Evolutionary conservation across 1,140 invertebrate species (phyloP), one percentile per base, ranked within the genome.

Genomic region (Panagrolaimus sp.): DNA sequence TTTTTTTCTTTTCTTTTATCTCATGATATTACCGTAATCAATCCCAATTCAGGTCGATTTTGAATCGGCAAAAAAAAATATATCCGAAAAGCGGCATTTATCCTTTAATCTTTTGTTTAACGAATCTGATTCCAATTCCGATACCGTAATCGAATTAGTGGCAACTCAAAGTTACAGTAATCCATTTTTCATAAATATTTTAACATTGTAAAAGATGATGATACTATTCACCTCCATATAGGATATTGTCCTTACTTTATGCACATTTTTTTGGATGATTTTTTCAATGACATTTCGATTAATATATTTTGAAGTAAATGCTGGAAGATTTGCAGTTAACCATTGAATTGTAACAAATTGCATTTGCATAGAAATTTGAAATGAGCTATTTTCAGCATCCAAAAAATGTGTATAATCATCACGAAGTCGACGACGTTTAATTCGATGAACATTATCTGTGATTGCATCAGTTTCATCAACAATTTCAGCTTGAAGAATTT

Each of bases 401-500:
- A 81, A 28, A 14, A 80, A 63, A 45, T 79, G 73, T 10, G 71
- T 68, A 28, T 80, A 70, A 15, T 80, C 79, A 55, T 73, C 75
- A 21, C 76, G 72, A 24, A 65, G 62, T 46, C 72, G 38, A 44
- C 75, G 55, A 17, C 80, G 26, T 44, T 71, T 70, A 32, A 68
- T 83, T 43, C 74, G 81, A 48, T 74, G 46, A 15, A 82, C 77
- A 71, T 83, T 83, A 58, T 83, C 80, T 15, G 68, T 79, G 1
- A 81, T 68, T 7, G 74, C 80, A 76, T 87, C 87, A 15, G 85
- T 86, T 78, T 87, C 87, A 78, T 87, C 87, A 21, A 86, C 77
- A 68, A 87, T 87, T 73, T 87, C 87, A 28, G 84, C 83, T 75
- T 87, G 87, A 15, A 87, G 83, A 62, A 87, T 87, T 75, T 88